Evolutionary conservation across 2,113 vertebrate genomes (phyloP).

Genomic region (Microcebus ravelobensis): DNA sequence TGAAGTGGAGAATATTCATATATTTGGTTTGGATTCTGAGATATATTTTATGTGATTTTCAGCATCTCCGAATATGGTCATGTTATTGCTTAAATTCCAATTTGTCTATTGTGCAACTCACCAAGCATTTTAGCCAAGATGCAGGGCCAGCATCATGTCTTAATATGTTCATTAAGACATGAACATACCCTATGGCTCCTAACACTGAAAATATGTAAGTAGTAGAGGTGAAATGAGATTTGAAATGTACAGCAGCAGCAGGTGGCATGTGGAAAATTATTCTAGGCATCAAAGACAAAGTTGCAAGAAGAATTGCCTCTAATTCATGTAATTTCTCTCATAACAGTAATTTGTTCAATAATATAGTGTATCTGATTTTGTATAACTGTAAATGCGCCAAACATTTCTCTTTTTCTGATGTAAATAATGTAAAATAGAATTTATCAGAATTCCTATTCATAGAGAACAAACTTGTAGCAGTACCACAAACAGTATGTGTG

Average conservation of each 20-base stretch:
- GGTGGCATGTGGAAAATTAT: background rate
- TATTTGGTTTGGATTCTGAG: background rate
- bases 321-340: background rate
- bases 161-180: background rate
- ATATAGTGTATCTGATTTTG: background rate
- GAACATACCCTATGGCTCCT: background rate
- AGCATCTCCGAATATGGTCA: background rate
- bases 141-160: background rate
- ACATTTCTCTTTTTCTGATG: background rate
- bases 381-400: background rate
- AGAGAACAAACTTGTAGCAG: background rate
- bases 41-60: background rate
- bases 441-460: background rate
- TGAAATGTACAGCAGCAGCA: background rate
- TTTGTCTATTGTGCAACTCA: background rate
- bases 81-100: constrained; percentile 14
- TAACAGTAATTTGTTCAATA: background rate
- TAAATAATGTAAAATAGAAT: constrained; percentile 29
- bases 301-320: background rate
- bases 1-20: background rate
- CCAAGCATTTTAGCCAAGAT: constrained; percentile 1
- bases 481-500: background rate
- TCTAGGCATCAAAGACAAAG: constrained; percentile 28
- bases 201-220: background rate
- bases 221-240: background rate